Conservation (phyloP, 2,113 vertebrate species). For the Cepphus grylle region DNA sequence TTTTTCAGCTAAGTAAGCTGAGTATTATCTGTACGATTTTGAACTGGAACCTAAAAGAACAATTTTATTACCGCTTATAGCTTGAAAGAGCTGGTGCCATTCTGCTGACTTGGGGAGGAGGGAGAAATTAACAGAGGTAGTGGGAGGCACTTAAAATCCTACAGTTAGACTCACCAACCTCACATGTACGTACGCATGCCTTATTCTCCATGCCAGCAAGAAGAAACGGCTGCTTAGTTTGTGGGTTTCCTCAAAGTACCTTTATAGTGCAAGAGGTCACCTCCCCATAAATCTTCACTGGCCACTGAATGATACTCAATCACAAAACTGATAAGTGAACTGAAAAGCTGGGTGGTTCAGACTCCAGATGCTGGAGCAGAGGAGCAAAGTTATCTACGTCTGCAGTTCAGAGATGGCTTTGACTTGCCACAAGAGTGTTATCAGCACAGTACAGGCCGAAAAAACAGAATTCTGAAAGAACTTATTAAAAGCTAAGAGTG, state of each 20-base stretch:
- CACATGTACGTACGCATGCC: rapidly evolving
- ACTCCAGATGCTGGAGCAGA: not conserved
- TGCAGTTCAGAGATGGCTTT: not conserved
- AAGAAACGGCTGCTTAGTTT: not conserved
- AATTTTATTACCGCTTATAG: not conserved
- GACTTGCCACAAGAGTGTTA: not conserved
- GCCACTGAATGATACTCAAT: not conserved
- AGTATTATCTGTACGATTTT: not conserved
- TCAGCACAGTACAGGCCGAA: not conserved
- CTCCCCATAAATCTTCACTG: not conserved
- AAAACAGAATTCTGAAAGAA: not conserved
- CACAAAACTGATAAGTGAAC: not conserved
- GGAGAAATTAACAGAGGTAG: not conserved
- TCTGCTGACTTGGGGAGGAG: not conserved
- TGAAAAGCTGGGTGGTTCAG: not conserved
- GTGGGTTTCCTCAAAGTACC: not conserved
- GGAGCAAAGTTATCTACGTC: not conserved
- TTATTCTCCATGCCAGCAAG: not conserved
- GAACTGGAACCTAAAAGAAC: not conserved
- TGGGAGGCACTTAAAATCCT: not conserved
- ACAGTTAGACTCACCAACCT: not conserved
- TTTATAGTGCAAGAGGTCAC: not conserved
- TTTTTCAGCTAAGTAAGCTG: not conserved
- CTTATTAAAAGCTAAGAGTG: not conserved
- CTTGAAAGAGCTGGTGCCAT: not conserved